Base-by-base conservation (phyloP, 37 sponge, comb jelly and placozoan species). In the Halichondria panicea region DNA sequence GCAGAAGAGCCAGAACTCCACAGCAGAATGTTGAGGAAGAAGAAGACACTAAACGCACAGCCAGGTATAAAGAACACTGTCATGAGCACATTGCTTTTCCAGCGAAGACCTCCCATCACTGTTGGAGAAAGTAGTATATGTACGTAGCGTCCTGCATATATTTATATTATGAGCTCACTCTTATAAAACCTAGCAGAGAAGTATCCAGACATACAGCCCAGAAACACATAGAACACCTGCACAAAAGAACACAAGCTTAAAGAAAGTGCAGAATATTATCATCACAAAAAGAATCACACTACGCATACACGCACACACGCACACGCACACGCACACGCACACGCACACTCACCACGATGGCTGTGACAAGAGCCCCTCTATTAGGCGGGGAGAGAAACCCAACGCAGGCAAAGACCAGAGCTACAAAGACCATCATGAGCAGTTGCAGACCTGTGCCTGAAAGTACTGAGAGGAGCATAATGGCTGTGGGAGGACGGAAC, bases 331-430 rank as follows among this genome's bases (percentile, higher is more conserved):
- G 1, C 25, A 73, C 11, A 36, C 38, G 40, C 27, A 24, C 3
- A 1, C n/a, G 38, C 6, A 4, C 1, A 76, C 92, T 67, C 40
- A 95, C 99, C 81, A 96, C 79, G 4, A 90, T 90, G 40, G 91
- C 70, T 24, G 92, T 99, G 88, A 95, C 88, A 46, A 99, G 82
- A 34, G 89, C 88, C 7, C 99, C 99, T 58, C 99, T 52, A 79
- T 99, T 99, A 22, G 97, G 92, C 48, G 99, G 99, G 56, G 97
- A 99, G 38, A 99, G 88, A 84, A 96, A 94, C 30, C 97, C 97
- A 28, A 96, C 77, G 72, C 97, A 87, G 48, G 92, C 97, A 90
- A 93, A 90, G 36, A 96, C 86, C 0, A 98, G 85, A 21, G 96
- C 81, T 22, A 89, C 48, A 43, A 91, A 15, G 2, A 67, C 71